Percentiles rank a stretch among this genome's conserved stretches.
Conservation (phyloP, 2,797 vertebrate genomes). For the Yasuhikotakia modesta region DNA sequence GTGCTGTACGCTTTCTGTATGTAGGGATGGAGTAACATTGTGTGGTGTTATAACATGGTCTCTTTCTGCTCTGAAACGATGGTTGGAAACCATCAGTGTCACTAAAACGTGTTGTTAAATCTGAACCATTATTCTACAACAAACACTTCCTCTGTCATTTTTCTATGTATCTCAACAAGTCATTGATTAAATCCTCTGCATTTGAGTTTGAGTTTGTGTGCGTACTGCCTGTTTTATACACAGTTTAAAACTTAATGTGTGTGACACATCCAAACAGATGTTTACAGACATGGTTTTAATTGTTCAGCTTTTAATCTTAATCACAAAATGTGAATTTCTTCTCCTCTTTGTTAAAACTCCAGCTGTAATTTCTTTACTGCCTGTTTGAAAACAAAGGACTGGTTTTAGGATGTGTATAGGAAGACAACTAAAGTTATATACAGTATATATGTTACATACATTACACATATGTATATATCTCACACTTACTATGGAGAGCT, state of each 20-base stretch:
- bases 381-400: conserved; percentile 19
- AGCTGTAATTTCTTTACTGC: not conserved
- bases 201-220: conserved; percentile 65
- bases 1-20: conserved; percentile 21
- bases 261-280: conserved; percentile 4
- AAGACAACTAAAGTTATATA: too few species aligned
- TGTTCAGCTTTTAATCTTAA: too few species aligned
- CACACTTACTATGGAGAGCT: conserved; percentile 65
- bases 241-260: not conserved
- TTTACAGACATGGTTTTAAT: not conserved
- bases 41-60: conserved; percentile 6
- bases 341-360: not conserved
- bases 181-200: conserved; percentile 77
- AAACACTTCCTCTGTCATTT: conserved; percentile 74
- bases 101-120: conserved; percentile 55
- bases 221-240: conserved; percentile 13
- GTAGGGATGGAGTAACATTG: conserved; percentile 6
- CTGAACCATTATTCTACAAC: conserved; percentile 63
- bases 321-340: too few species aligned
- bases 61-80: not conserved
- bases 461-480: too few species aligned
- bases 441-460: too few species aligned
- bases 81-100: conserved; percentile 33
- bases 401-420: not conserved
- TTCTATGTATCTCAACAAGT: conserved; percentile 72